phyloP scores from a whole-genome alignment of 1,140 invertebrate species.

The Manduca sexta region DNA sequence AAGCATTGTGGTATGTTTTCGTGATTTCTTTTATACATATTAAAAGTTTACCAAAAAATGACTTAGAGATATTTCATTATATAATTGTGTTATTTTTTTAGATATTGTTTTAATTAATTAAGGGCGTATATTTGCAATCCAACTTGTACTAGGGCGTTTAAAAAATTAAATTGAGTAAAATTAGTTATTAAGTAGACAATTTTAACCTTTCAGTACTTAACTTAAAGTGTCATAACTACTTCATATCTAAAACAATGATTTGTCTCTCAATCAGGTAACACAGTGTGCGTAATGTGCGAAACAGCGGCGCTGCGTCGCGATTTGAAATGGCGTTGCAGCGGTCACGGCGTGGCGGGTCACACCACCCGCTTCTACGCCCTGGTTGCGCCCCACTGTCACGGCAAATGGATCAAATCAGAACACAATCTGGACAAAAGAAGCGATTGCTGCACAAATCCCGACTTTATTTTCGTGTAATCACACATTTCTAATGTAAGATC shows the following conservation, averaged over 20 bases:
- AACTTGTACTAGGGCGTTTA: too few relatives aligned
- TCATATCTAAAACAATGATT: constrained; percentile 2
- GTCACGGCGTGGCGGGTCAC: constrained; percentile 81
- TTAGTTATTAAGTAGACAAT: too few relatives aligned
- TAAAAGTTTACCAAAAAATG: too few relatives aligned
- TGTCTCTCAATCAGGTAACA: constrained; percentile 74
- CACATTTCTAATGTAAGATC: not conserved
- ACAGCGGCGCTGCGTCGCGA: constrained; percentile 81
- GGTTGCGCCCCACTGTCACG: constrained; percentile 85
- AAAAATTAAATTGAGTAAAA: too few relatives aligned
- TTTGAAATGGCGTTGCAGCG: constrained; percentile 84
- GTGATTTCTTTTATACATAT: too few relatives aligned
- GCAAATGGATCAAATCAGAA: constrained; percentile 85
- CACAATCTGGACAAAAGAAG: constrained; percentile 73
- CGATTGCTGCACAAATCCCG: constrained; percentile 74
- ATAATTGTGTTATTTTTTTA: too few relatives aligned
- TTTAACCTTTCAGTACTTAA: too few relatives aligned
- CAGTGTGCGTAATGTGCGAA: constrained; percentile 85
- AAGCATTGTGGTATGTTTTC: not conserved
- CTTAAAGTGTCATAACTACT: too few relatives aligned
- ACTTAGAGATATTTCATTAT: too few relatives aligned
- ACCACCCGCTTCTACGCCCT: constrained; percentile 85
- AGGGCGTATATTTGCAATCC: too few relatives aligned
- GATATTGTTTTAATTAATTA: too few relatives aligned
- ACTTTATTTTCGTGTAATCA: constrained; percentile 79